Evolutionary conservation across 2,797 vertebrate genomes (phyloP), one percentile per base, ranked within the genome.

Genomic region (Chrosomus eos): DNA sequence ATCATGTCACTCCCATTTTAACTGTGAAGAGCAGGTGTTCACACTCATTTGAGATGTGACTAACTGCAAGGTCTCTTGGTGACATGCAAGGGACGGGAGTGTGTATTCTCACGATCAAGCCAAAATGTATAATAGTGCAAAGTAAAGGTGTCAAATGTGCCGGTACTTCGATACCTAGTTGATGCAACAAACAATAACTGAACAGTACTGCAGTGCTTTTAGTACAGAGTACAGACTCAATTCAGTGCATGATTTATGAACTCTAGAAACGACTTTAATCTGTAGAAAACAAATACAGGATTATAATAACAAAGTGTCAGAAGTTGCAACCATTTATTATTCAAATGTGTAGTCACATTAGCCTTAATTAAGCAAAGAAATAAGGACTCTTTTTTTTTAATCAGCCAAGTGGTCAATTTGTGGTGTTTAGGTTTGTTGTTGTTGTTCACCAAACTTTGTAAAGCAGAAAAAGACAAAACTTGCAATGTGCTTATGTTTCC

Each of bases 21-120:
- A 76, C 33, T 58, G 74, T 43, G 80, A 43, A 31, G n/a, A 71
- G 36, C 51, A 40, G n/a, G 80, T 40, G 66, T 48, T 33, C 11
- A 7, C 10, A 31, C 26, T 62, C 4, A 33, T n/a, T 43, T 66
- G 43, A 80, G 43, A 5, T 62, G 28, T 62, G 55, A 33, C 13
- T 73, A 55, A 81, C 53, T 72, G 80, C 6, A n/a, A 18, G 28
- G 28, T 82, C 55, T 82, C n/a, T 62, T 62, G 38, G 26, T 72
- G n/a, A 33, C 6, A 2, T 36, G 14, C 48, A 81, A 38, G 4
- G 3, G 11, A 81, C 26, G 4, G 3, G 11, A 45, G 7, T 13
- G 64, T 80, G 21, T 2, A 40, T 43, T 51, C n/a, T 51, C 51
- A 80, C 31, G 3, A 28, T 43, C 4, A 53, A 14, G 62, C 28